Evolutionary conservation across 2,113 vertebrate species (phyloP).

Genomic region (Gnathonemus longibarbis): DNA sequence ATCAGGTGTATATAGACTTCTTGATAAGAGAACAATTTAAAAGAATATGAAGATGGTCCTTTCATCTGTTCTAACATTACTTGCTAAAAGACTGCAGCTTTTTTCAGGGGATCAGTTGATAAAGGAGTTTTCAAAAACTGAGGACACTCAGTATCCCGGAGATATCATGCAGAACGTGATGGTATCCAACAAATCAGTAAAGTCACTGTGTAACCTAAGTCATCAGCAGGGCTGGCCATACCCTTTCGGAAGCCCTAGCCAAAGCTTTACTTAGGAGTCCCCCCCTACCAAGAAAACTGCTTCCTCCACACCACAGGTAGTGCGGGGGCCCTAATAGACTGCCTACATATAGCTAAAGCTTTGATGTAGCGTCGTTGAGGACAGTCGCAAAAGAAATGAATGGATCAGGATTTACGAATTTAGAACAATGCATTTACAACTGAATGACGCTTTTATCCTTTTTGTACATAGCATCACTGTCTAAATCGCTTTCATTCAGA

Average conservation of each 20-base stretch:
- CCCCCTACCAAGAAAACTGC: background rate
- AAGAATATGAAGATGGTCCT: background rate
- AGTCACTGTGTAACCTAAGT: background rate
- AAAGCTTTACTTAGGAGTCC: background rate
- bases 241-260: background rate
- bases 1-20: background rate
- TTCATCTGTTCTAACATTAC: background rate
- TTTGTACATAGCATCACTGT: background rate
- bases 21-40: background rate
- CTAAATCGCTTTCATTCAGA: background rate
- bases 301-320: background rate
- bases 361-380: background rate
- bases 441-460: background rate
- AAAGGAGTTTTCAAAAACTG: background rate
- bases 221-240: background rate
- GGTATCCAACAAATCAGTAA: background rate
- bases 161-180: background rate
- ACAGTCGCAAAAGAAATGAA: background rate
- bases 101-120: background rate
- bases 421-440: background rate
- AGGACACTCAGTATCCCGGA: background rate
- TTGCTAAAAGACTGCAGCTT: background rate
- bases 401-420: background rate
- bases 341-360: background rate
- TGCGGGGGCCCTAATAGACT: background rate